A percentile compares a stretch with the other conserved stretches of the same genome.
Evolutionary conservation across 2,888 invertebrate species (phyloP).

Genomic region (Rhorus exstirpatorius): DNA sequence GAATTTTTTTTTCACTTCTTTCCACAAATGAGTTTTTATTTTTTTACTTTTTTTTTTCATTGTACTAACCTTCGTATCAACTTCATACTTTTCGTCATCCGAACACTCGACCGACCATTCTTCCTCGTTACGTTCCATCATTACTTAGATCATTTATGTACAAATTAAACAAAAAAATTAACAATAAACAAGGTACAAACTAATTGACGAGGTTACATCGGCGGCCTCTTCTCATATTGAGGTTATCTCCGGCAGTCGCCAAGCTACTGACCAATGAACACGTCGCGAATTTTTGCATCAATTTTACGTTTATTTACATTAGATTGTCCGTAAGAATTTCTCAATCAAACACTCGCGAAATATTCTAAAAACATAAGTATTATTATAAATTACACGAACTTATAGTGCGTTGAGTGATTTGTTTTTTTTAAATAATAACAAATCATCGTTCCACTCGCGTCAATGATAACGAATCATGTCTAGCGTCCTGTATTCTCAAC

Average conservation of each 20-base stretch:
- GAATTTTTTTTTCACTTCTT: not conserved
- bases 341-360: not conserved
- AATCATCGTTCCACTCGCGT: slow-evolving; percentile 43
- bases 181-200: slow-evolving; percentile 37
- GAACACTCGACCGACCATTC: slow-evolving; percentile 90
- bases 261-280: slow-evolving; percentile 13
- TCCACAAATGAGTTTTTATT: not conserved
- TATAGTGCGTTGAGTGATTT: not conserved
- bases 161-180: slow-evolving; percentile 50
- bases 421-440: slow-evolving; percentile 60
- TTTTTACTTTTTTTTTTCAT: not conserved
- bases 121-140: slow-evolving; percentile 86
- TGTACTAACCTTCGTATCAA: slow-evolving; percentile 79
- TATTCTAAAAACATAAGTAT: not conserved
- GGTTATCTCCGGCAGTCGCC: slow-evolving; percentile 57
- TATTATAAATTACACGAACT: slow-evolving; percentile 16
- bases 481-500: slow-evolving; percentile 27
- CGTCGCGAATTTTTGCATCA: slow-evolving; percentile 4
- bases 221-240: slow-evolving; percentile 60
- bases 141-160: slow-evolving; percentile 48
- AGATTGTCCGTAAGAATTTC: not conserved
- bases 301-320: not conserved
- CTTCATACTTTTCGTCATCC: slow-evolving; percentile 88
- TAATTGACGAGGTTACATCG: slow-evolving; percentile 44
- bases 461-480: slow-evolving; percentile 51